These are phyloP conservation scores for Rhynchopsitta pachyrhyncha DNA, from an alignment of 2,113 vertebrate species.

Conservation along the genomic window DNA sequence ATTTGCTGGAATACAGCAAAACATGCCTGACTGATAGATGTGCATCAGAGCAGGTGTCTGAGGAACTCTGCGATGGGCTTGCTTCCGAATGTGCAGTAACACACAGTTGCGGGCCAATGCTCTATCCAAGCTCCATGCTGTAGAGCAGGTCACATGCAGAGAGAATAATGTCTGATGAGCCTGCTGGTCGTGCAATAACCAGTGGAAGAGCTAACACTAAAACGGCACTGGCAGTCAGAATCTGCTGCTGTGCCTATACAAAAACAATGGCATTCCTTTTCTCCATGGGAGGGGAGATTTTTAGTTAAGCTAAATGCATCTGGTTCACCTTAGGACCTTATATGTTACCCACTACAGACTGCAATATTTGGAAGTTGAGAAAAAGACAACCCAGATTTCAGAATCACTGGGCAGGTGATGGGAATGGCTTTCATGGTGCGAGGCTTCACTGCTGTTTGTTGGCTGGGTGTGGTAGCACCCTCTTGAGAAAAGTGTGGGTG, in stretches of 20 bases:
- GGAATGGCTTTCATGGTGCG: background rate
- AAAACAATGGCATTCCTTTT: background rate
- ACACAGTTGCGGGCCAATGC: background rate
- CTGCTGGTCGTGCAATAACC: background rate
- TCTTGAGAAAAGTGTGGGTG: constrained; percentile 32
- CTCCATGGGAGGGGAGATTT: background rate
- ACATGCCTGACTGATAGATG: background rate
- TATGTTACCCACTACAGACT: background rate
- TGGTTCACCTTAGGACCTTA: background rate
- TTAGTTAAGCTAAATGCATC: background rate
- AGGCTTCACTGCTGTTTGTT: background rate
- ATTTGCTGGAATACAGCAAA: background rate
- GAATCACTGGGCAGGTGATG: background rate
- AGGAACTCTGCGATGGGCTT: background rate
- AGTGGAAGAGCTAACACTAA: background rate
- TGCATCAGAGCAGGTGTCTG: background rate
- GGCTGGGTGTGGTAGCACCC: background rate
- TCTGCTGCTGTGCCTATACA: background rate
- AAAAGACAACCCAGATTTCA: background rate
- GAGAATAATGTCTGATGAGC: background rate
- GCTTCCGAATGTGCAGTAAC: background rate
- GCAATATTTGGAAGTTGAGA: background rate
- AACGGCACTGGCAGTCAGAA: background rate
- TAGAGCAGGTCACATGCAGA: accelerated
- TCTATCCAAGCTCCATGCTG: background rate